Base-by-base conservation (phyloP, 2,113 vertebrate species). In the Periophthalmus modestus region DNA sequence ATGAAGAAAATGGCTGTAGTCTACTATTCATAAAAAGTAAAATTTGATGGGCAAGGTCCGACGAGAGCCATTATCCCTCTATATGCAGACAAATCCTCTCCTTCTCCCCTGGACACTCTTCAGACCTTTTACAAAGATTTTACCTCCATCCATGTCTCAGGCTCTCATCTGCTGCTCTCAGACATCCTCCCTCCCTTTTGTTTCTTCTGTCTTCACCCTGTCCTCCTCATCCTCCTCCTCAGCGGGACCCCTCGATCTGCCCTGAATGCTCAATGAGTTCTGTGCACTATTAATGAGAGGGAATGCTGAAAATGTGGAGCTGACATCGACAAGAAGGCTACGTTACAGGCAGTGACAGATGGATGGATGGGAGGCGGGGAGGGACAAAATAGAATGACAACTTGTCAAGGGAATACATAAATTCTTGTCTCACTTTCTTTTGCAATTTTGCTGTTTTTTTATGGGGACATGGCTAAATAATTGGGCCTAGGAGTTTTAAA, bases 231-330 rank as follows among this genome's bases (percentile, higher is more conserved):
- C 66, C 82, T 80, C 82, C 66, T 78, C 66, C 82, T 80, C 82
- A 73, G 78, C 58, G 75, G 76, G 86, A 76, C 63, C 74, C 77
- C 73, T 73, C 63, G 71, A 83, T 77, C 78, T 85, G 75, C 61
- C 66, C 75, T 73, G 83, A 85, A 89, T 88, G 71, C 78, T 75
- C 79, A 85, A 82, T 73, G 50, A 62, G 62, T 74, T 59, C 69
- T 75, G 57, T 92, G 80, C 79, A 89, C 81, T 77, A 86, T 88
- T 88, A 81, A 89, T 90, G 85, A 88, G 72, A 69, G 73, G 65
- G 66, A 76, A 78, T 74, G 77, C 77, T 80, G 72, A 59, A 75
- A 82, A 86, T 74, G 66, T 33, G 2, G 78, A 75, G 68, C 69
- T 83, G 82, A 87, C 69, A 77, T 69, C 77, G 82, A 85, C 73